A percentile compares a stretch with the other conserved stretches of the same genome.
Evolutionary conservation across 2,113 vertebrate genomes (phyloP).

Genomic region (Fulmarus glacialis): DNA sequence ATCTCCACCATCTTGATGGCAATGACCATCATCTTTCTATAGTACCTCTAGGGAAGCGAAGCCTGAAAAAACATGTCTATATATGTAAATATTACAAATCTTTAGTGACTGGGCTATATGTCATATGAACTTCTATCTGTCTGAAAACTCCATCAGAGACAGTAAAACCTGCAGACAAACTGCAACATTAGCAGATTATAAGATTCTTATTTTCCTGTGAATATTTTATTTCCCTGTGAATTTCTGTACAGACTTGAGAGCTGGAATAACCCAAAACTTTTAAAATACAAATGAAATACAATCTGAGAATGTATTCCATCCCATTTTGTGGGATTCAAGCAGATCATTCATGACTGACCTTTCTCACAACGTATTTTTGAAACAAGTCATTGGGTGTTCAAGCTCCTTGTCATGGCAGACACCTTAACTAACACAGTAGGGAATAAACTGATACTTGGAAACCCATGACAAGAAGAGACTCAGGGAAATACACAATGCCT

Average conservation of each 20-base stretch:
- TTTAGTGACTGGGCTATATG: not conserved
- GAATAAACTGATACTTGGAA: not conserved
- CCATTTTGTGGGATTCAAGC: not conserved
- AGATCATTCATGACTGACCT: not conserved
- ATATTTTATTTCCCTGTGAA: not conserved
- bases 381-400: not conserved
- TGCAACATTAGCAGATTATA: not conserved
- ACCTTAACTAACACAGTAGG: not conserved
- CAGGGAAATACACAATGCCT: not conserved
- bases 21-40: not conserved
- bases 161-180: not conserved
- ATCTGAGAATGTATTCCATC: not conserved
- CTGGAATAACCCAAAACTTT: not conserved
- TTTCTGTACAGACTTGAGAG: not conserved
- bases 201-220: not conserved
- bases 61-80: not conserved
- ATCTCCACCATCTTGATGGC: not conserved
- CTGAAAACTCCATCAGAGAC: not conserved
- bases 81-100: not conserved
- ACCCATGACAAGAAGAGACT: not conserved
- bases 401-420: not conserved
- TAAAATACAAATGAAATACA: not conserved
- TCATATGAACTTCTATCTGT: not conserved
- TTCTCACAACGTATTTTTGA: not conserved
- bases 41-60: not conserved